Percentiles rank a stretch among this genome's conserved stretches.
Conservation (phyloP, 2,797 vertebrate genomes). For the Paratrypauchen microcephalus region DNA sequence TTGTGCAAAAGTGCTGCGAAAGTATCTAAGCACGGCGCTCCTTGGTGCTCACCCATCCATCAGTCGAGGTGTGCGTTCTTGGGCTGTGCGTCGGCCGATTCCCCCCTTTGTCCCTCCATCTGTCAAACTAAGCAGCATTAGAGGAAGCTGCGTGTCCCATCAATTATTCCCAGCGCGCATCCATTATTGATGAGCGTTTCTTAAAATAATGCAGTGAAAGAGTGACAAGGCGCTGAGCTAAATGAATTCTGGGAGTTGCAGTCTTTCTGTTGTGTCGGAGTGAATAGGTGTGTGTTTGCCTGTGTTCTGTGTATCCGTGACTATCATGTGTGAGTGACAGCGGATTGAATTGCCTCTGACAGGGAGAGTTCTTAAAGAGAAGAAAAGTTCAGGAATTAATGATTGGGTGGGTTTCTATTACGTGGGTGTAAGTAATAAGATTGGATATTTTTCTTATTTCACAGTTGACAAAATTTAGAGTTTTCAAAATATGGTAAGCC, state of each 20-base stretch:
- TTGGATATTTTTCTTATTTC: not conserved
- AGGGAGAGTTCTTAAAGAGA: conserved; percentile 9
- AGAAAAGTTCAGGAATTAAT: conserved; percentile 10
- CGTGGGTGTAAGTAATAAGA: conserved; percentile 6
- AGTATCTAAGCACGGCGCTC: conserved; percentile 37
- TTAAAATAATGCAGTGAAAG: conserved; percentile 73
- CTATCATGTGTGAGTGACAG: conserved; percentile 30
- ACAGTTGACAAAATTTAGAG: not conserved
- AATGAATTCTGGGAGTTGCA: conserved; percentile 41
- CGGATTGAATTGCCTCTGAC: conserved; percentile 30
- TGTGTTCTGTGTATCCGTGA: conserved; percentile 1
- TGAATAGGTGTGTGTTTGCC: conserved; percentile 7
- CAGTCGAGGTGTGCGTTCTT: conserved; percentile 43
- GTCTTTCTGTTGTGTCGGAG: conserved; percentile 7
- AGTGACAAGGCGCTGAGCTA: conserved; percentile 66
- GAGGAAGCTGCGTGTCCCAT: conserved; percentile 72
- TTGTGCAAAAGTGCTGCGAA: conserved; percentile 45
- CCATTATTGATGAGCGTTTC: conserved; percentile 73
- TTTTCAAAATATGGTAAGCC: not conserved
- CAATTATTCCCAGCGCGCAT: conserved; percentile 75
- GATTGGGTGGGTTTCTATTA: conserved; percentile 17
- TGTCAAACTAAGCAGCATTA: conserved; percentile 72
- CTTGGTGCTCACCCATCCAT: conserved; percentile 61
- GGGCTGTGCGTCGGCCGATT: conserved; percentile 42
- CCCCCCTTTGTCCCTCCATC: conserved; percentile 62